Percentiles rank a stretch among this genome's conserved stretches.
Conservation (phyloP, 2,113 vertebrate species). For the Otocyon megalotis region DNA sequence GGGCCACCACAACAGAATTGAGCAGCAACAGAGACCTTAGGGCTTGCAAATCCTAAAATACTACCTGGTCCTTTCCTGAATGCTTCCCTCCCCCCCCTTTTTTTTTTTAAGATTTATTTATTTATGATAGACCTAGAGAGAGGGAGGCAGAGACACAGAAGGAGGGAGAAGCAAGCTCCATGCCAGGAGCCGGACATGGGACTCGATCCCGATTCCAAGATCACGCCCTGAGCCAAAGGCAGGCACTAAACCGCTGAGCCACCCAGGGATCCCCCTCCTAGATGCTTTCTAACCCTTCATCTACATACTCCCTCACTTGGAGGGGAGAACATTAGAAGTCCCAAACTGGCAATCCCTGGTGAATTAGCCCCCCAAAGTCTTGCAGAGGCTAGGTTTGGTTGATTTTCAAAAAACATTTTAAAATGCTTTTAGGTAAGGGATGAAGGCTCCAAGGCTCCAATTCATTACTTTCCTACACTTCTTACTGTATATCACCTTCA, state of each 20-base stretch:
- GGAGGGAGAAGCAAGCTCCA: no score
- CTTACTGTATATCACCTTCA: not conserved
- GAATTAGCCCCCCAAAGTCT: not conserved
- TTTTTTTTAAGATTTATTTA: no score
- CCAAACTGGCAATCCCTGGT: not conserved
- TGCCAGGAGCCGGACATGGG: no score
- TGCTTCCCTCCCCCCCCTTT: not conserved
- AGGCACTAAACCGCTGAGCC: no score
- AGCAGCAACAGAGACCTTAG: not conserved
- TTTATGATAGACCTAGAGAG: no score
- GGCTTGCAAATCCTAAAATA: not conserved
- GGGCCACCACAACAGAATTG: not conserved
- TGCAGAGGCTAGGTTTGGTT: not conserved
- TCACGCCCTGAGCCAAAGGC: no score
- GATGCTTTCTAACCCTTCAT: not conserved
- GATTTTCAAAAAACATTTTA: constrained; percentile 27
- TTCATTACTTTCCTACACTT: not conserved
- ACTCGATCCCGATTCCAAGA: no score
- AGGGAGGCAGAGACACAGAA: no score
- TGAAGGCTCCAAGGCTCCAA: not conserved
- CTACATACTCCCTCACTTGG: not conserved
- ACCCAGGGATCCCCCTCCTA: no score
- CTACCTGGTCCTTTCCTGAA: not conserved
- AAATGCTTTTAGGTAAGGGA: not conserved
- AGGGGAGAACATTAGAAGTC: not conserved